These are phyloP conservation scores for Rhombomys opimus DNA, from an alignment of 2,113 vertebrate genomes.

Conservation along the genomic window DNA sequence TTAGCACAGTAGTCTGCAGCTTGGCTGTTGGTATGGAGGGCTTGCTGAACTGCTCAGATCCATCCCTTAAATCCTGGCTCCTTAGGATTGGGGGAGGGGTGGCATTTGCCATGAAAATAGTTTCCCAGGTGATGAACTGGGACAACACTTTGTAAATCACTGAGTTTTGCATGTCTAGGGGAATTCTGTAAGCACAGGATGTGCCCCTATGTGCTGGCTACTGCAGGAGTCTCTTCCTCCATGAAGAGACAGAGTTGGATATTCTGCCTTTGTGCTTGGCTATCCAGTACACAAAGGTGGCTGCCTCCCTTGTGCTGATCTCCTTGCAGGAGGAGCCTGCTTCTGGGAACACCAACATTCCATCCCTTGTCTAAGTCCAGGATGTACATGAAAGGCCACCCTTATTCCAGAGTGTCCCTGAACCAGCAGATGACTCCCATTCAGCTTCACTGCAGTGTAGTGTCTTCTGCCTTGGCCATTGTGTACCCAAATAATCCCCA, in stretches of 20 bases:
- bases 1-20: not conserved
- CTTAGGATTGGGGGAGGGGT: not conserved
- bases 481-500: not conserved
- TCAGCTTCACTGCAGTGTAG: not conserved
- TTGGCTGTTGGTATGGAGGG: not conserved
- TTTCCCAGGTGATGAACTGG: not conserved
- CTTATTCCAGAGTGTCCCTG: not conserved
- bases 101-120: not conserved
- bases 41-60: not conserved
- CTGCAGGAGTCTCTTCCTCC: no score
- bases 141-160: not conserved
- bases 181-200: not conserved
- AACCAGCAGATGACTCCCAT: not conserved
- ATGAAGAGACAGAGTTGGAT: not conserved
- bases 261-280: not conserved
- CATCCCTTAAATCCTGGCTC: not conserved
- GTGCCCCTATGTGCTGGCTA: not conserved
- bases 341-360: not conserved
- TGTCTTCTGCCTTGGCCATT: not conserved
- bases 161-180: not conserved
- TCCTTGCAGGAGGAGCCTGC: not conserved
- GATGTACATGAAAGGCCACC: not conserved
- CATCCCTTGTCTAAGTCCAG: not conserved
- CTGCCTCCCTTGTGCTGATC: not conserved
- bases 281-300: not conserved